Conservation (phyloP, 2,797 vertebrate species). For the Yasuhikotakia modesta region DNA sequence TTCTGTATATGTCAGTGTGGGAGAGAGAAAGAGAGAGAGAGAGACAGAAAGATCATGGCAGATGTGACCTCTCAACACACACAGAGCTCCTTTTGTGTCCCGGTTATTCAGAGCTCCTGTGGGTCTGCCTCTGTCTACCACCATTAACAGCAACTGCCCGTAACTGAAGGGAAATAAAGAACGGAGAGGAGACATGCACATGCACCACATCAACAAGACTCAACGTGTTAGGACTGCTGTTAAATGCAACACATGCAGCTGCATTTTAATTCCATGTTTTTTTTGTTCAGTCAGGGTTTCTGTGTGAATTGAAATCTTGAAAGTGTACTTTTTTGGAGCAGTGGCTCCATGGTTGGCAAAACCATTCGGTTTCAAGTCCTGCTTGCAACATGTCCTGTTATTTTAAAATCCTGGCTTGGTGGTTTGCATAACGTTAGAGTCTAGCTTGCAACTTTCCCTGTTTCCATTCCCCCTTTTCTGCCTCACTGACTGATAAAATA, state of each 20-base stretch:
- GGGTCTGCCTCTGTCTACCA: conserved; percentile 71
- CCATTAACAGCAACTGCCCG: conserved; percentile 81
- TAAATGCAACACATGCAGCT: background rate
- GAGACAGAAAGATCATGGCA: conserved; percentile 78
- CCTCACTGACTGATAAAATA: background rate
- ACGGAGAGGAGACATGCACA: conserved; percentile 15
- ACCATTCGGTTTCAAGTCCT: too few relatives aligned
- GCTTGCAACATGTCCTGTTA: background rate
- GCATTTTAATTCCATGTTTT: background rate
- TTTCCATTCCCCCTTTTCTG: background rate
- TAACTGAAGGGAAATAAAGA: conserved; percentile 66
- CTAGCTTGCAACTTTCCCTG: background rate
- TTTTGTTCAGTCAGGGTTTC: too few relatives aligned
- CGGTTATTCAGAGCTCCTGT: conserved; percentile 76
- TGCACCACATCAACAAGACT: background rate
- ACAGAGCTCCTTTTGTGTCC: conserved; percentile 83
- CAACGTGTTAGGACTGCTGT: background rate
- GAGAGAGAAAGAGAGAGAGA: too few relatives aligned
- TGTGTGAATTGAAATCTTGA: too few relatives aligned
- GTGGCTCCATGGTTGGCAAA: too few relatives aligned
- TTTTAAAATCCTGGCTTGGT: background rate
- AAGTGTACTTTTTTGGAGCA: too few relatives aligned
- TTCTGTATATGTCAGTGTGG: conserved; percentile 64
- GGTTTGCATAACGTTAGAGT: background rate
- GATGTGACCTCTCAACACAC: conserved; percentile 80